Evolutionary conservation across 2,888 invertebrate species (phyloP), one percentile per base, ranked within the genome.

Genomic region (Cheilosia scutellata): DNA sequence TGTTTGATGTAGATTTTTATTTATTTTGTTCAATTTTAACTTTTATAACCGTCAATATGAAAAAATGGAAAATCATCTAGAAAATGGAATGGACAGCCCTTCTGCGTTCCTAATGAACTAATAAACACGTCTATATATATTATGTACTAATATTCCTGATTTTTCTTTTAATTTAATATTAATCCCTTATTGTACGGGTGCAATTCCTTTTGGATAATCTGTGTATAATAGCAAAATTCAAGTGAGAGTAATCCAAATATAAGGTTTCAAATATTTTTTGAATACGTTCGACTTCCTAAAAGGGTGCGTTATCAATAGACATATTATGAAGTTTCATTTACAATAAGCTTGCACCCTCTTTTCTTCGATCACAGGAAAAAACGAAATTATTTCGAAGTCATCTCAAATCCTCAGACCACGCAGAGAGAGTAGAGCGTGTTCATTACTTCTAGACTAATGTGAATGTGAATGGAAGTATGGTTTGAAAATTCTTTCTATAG

Each of bases 161-260:
- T 47, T 29, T 49, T 25, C 25, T 9, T 25, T 49, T 13, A n/a
- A n/a, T 20, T 25, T 11, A 33, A 33, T n/a, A 37, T n/a, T 70
- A 77, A 70, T 62, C 47, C 37, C 5, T 58, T 53, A 42, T 60
- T 68, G 60, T 68, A 42, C 44, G 76, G 76, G 47, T 78, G 71
- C 57, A 78, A 71, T 63, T 49, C 31, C 29, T 20, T 65, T 57
- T 40, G 49, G 63, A 78, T 71, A 63, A 78, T 78, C 71, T 40
- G 13, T 13, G 20, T 66, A 25, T 65, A 25, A 33, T 16, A 66
- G 49, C 42, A 68, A 51, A 11, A 37, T 27, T n/a, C 37, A 29
- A 55, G 53, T 20, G 29, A 29, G 16, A 11, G 42, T 51, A 40
- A 66, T 27, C 66, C 27, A 27, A 37, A 25, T 13, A 49, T 4